A percentile compares a stretch with the other conserved stretches of the same genome.
phyloP scores from a whole-genome alignment of 2,888 invertebrate species.

The Mythimna vitellina region DNA sequence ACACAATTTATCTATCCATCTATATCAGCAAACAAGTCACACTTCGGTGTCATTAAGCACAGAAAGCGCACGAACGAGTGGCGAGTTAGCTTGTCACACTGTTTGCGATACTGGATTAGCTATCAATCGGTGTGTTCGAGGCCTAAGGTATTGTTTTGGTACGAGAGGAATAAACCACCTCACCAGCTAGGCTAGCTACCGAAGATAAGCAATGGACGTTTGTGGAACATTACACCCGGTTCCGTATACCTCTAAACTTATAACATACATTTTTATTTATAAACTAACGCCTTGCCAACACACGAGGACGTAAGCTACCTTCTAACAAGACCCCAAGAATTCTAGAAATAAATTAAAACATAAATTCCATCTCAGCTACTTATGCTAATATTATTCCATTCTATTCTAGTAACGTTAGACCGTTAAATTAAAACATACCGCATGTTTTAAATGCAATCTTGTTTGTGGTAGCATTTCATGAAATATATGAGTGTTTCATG shows the following conservation, averaged over 20 bases:
- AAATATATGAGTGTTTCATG: constrained; percentile 16
- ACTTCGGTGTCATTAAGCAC: no score
- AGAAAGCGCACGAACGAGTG: no score
- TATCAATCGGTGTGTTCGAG: no score
- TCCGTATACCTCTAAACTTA: no score
- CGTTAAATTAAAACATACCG: constrained; percentile 41
- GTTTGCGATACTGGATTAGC: no score
- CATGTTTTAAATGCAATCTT: constrained; percentile 43
- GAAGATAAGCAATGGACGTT: not conserved
- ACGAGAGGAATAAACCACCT: no score
- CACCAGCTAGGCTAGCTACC: no score
- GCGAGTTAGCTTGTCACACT: no score
- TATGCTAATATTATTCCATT: constrained; percentile 41
- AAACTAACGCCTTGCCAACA: not conserved
- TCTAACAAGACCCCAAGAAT: not conserved
- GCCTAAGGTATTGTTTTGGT: no score
- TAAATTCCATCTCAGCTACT: constrained; percentile 28
- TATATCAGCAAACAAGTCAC: no score
- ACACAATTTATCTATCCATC: no score
- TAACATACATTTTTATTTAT: not conserved
- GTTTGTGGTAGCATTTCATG: constrained; percentile 12
- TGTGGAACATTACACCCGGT: not conserved
- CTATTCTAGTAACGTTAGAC: constrained; percentile 22
- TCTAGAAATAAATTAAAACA: constrained; percentile 30
- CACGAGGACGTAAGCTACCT: not conserved